These are phyloP conservation scores for Lucilia cuprina DNA, from an alignment of 1,140 invertebrate genomes.

Conservation along the genomic window DNA sequence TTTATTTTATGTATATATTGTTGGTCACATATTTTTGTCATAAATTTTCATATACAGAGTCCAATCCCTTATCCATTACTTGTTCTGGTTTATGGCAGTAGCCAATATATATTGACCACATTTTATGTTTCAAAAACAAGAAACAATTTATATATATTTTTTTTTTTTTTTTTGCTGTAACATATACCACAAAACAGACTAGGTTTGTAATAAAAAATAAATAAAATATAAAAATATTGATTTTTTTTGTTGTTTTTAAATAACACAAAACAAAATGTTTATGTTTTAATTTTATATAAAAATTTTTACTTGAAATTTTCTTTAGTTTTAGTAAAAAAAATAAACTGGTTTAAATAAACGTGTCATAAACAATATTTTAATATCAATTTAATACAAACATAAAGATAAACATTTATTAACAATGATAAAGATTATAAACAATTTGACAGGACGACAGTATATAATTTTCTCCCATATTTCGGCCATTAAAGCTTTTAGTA, in stretches of 20 bases:
- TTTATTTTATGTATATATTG: neutral
- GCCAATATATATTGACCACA: conserved; percentile 38
- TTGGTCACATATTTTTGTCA: conserved; percentile 40
- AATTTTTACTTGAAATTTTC: neutral
- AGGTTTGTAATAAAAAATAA: neutral
- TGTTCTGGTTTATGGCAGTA: conserved; percentile 27
- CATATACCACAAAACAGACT: conserved; percentile 20
- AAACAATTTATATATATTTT: conserved; percentile 16
- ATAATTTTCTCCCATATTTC: neutral
- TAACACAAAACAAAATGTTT: neutral
- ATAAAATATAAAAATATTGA: neutral
- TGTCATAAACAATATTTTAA: conserved; percentile 9
- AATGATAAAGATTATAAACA: conserved; percentile 1
- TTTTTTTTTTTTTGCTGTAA: neutral
- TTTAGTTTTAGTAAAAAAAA: neutral
- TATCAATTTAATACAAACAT: conserved; percentile 1
- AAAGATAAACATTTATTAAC: neutral
- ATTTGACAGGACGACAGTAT: neutral
- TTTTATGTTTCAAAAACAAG: conserved; percentile 36
- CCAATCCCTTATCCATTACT: neutral
- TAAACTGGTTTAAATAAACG: neutral
- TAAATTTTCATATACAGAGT: conserved; percentile 35
- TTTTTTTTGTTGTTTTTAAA: neutral
- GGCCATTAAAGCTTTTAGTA: neutral
- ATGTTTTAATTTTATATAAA: neutral